A percentile compares a stretch with the other conserved stretches of the same genome.
These are phyloP conservation scores for Drosophila affinis DNA, from an alignment of 2,888 invertebrate species.

Conservation along the genomic window DNA sequence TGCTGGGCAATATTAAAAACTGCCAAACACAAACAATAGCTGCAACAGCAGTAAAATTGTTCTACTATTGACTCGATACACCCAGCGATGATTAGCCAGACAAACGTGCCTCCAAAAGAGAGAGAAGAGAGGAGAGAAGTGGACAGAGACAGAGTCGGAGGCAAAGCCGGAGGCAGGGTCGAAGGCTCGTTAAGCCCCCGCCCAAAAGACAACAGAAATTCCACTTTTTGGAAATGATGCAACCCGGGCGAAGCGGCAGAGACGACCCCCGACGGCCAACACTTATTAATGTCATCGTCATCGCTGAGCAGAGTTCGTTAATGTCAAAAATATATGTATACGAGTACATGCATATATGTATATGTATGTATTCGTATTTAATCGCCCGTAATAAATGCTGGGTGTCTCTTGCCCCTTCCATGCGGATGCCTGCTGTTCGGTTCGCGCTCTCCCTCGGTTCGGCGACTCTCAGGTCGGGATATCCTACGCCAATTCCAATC, in stretches of 20 bases:
- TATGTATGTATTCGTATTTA: no score
- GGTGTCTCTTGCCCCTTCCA: constrained; percentile 12
- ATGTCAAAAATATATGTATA: background rate
- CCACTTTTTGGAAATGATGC: background rate
- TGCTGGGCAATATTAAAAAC: constrained; percentile 20
- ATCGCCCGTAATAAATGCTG: no score
- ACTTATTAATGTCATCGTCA: background rate
- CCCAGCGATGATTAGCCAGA: background rate
- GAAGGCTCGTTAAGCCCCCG: background rate
- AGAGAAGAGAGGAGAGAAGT: background rate
- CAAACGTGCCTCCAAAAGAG: background rate
- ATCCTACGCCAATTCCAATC: constrained; percentile 27
- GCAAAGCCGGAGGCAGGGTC: background rate
- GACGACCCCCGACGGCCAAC: background rate
- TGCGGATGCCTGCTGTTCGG: constrained; percentile 10
- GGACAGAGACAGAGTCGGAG: background rate
- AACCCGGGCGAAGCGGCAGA: background rate
- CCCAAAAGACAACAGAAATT: background rate
- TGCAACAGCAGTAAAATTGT: background rate
- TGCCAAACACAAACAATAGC: background rate
- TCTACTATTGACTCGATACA: background rate
- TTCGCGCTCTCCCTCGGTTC: background rate
- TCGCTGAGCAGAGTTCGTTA: background rate
- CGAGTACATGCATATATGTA: no score
- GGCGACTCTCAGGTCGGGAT: constrained; percentile 20